Base-by-base conservation (phyloP, 1,140 invertebrate species). In the Papilio xuthus region DNA sequence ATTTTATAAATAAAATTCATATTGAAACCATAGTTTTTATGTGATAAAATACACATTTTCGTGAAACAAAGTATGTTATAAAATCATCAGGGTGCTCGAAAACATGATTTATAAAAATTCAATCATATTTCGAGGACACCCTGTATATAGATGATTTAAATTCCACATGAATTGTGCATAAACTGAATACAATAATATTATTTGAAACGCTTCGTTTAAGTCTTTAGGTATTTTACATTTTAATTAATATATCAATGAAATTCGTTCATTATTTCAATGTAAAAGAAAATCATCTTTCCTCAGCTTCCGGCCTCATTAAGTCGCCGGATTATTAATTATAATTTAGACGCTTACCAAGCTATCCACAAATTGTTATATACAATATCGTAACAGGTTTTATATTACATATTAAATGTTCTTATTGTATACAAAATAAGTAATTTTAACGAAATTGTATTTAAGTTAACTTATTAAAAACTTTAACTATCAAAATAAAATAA, bases 311-410 rank as follows among this genome's bases (percentile, higher is more conserved):
- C 71, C 20, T 73, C 71, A 73, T 73, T 47, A 73, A 73, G 71
- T 47, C 71, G 2, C 7, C 20, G 41, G 71, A 47, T 73, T 73
- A 73, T 44, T 73, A 73, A 73, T 73, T 73, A 73, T 73, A 67
- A 26, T 73, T 42, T 44, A 44, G 42, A 47, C 42, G 71, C 42
- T 73, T 47, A 44, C 42, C 3, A 47, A 50, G 71, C 71, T 73
- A 50, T 73, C 15, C 71, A 20, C 13, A 73, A 47, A 73, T 73
- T 73, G 71, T 44, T 50, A 50, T 28, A 73, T 73, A 50, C 41
- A 73, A 73, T 44, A 70, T 70, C 18, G 32, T n/a, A 42, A 12
- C 37, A n/a, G 60, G 60, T 67, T 67, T 67, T 15, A 13, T 4
- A 15, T 67, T 67, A 67, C 60, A 67, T 67, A 13, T 28, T 32